A percentile compares a stretch with the other conserved stretches of the same genome.
phyloP scores from a whole-genome alignment of 2,888 invertebrate genomes.

The Acholoe squamosa region DNA sequence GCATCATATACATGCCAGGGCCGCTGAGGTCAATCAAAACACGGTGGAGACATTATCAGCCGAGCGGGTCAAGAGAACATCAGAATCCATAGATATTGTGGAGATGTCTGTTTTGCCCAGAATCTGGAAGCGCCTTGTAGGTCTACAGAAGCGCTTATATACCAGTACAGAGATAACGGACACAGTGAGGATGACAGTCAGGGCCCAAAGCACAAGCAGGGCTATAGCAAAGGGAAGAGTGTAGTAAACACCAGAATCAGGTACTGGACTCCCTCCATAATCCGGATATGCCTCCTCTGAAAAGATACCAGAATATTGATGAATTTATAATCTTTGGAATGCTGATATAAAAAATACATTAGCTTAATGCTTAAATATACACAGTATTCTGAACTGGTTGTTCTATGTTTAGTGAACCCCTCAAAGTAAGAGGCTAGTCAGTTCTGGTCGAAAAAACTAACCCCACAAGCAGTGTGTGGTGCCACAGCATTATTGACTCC shows the following conservation, averaged over 20 bases:
- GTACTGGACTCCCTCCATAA: conserved; percentile 18
- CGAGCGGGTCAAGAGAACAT: conserved; percentile 31
- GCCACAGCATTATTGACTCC: too few species aligned
- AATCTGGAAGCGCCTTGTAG: conserved; percentile 29
- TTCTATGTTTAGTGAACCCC: too few species aligned
- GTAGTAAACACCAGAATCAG: conserved; percentile 45
- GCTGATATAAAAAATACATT: too few species aligned
- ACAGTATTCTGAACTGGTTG: too few species aligned
- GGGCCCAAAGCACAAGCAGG: conserved; percentile 43
- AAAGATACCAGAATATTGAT: not conserved
- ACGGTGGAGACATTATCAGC: conserved; percentile 52
- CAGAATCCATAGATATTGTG: conserved; percentile 56
- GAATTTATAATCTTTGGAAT: too few species aligned
- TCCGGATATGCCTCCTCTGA: conserved; percentile 34
- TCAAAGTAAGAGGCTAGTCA: too few species aligned
- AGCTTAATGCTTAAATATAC: too few species aligned
- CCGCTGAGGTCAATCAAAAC: conserved; percentile 31
- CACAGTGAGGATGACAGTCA: conserved; percentile 52
- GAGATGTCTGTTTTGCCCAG: conserved; percentile 55
- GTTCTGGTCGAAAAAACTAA: too few species aligned
- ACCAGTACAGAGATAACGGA: conserved; percentile 56
- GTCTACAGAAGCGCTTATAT: conserved; percentile 44
- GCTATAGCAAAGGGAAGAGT: conserved; percentile 50
- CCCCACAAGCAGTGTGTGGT: too few species aligned
- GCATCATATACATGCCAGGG: not conserved